phyloP scores from a whole-genome alignment of 1,140 invertebrate species.

The Drusus annulatus region DNA sequence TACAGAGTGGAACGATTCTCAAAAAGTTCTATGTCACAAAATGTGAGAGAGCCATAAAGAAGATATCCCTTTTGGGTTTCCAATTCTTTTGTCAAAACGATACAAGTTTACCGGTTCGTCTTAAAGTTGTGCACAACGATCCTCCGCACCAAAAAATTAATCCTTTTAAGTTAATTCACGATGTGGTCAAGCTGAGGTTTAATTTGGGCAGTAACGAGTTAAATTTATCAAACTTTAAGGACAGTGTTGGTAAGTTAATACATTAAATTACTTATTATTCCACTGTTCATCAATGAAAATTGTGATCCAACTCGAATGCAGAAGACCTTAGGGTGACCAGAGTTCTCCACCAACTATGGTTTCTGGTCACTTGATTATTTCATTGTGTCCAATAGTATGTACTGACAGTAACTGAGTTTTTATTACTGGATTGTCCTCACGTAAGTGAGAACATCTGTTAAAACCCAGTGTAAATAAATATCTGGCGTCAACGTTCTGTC shows the following conservation, averaged over 20 bases:
- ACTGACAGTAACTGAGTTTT: too few species aligned
- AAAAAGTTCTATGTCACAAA: slow-evolving; percentile 40
- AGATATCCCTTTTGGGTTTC: slow-evolving; percentile 8
- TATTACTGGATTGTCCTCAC: too few species aligned
- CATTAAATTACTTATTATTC: background rate
- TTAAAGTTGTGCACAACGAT: slow-evolving; percentile 29
- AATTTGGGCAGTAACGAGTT: slow-evolving; percentile 22
- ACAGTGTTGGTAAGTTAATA: background rate
- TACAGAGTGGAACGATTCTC: slow-evolving; percentile 5
- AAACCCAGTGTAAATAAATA: too few species aligned
- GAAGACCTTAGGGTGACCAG: too few species aligned
- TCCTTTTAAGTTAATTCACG: slow-evolving; percentile 24
- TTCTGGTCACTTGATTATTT: too few species aligned
- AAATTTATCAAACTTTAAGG: slow-evolving; percentile 4
- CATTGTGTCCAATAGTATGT: too few species aligned
- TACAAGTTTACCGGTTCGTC: background rate
- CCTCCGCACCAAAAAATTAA: slow-evolving; percentile 12
- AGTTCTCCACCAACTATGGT: too few species aligned
- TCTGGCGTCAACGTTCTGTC: too few species aligned
- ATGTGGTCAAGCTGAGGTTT: slow-evolving; percentile 12
- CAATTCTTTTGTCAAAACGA: slow-evolving; percentile 9
- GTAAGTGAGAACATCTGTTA: too few species aligned
- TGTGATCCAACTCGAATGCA: too few species aligned
- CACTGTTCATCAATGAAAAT: too few species aligned
- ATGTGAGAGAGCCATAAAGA: slow-evolving; percentile 26